A percentile compares a stretch with the other conserved stretches of the same genome.
These are phyloP conservation scores for Battus philenor DNA, from an alignment of 1,140 invertebrate genomes.

Conservation along the genomic window DNA sequence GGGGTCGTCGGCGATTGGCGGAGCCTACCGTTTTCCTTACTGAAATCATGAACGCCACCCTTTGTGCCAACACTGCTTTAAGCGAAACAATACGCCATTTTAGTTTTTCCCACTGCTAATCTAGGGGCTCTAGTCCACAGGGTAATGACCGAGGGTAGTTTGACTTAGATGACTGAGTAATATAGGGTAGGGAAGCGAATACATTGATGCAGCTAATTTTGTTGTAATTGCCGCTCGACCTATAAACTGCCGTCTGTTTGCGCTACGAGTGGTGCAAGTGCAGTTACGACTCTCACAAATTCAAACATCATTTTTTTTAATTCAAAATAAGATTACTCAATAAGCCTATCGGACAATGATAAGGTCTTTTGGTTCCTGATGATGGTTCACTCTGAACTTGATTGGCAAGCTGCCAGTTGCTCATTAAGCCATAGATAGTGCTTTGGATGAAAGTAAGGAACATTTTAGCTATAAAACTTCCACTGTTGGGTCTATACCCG, in stretches of 20 bases:
- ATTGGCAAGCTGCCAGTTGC: too few species aligned
- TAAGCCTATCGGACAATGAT: too few species aligned
- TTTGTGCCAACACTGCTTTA: conserved; percentile 42
- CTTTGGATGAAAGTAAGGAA: too few species aligned
- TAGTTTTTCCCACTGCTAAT: conserved; percentile 47
- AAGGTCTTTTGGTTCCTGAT: too few species aligned
- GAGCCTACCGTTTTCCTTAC: conserved; percentile 33
- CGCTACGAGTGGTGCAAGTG: too few species aligned
- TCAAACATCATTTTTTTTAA: too few species aligned
- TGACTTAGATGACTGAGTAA: conserved; percentile 16
- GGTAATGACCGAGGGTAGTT: conserved; percentile 39
- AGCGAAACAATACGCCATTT: conserved; percentile 50
- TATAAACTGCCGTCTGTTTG: conserved; percentile 10
- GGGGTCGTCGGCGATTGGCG: conserved; percentile 42
- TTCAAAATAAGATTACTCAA: too few species aligned
- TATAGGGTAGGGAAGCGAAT: conserved; percentile 16
- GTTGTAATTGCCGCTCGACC: conserved; percentile 10
- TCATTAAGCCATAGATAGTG: too few species aligned
- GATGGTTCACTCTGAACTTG: too few species aligned
- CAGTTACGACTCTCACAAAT: too few species aligned
- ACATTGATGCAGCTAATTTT: conserved; percentile 6
- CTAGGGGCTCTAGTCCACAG: conserved; percentile 32
- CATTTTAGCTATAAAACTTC: too few species aligned
- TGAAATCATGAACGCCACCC: conserved; percentile 45
- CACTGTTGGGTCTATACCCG: too few species aligned